phyloP scores from a whole-genome alignment of 2,797 vertebrate genomes.

The Clarias laeviceps region DNA sequence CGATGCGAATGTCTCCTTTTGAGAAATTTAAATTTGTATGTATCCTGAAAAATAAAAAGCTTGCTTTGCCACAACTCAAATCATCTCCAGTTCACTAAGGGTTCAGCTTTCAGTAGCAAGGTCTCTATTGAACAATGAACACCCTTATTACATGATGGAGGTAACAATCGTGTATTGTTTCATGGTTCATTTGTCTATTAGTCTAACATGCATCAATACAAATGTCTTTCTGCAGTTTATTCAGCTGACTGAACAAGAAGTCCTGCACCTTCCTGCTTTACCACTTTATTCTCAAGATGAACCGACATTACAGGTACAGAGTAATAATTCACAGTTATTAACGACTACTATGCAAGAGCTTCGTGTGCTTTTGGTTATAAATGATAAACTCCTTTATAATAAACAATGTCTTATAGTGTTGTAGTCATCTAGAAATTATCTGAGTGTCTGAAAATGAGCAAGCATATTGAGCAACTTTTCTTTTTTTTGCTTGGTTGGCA shows the following conservation, averaged over 20 bases:
- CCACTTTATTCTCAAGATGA: constrained; percentile 45
- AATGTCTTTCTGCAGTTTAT: constrained; percentile 61
- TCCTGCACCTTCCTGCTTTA: constrained; percentile 64
- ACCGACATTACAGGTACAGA: constrained; percentile 64
- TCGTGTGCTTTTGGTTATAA: neutral
- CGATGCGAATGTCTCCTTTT: neutral
- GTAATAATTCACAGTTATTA: neutral
- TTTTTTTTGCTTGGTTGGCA: neutral
- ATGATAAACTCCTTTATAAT: neutral
- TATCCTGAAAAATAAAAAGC: neutral
- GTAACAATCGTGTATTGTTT: neutral
- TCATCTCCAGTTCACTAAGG: neutral
- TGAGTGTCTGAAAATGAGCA: neutral
- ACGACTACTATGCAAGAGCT: neutral
- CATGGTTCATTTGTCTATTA: neutral
- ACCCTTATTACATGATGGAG: neutral
- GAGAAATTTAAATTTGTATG: neutral
- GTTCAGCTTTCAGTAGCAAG: neutral
- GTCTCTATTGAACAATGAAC: neutral
- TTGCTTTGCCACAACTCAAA: neutral
- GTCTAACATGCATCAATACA: neutral
- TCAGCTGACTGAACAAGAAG: constrained; percentile 51
- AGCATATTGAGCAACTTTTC: neutral
- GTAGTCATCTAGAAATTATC: neutral
- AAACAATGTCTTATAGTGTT: neutral